Evolutionary conservation across 2,888 invertebrate genomes (phyloP).

Genomic region (Abrostola tripartita): DNA sequence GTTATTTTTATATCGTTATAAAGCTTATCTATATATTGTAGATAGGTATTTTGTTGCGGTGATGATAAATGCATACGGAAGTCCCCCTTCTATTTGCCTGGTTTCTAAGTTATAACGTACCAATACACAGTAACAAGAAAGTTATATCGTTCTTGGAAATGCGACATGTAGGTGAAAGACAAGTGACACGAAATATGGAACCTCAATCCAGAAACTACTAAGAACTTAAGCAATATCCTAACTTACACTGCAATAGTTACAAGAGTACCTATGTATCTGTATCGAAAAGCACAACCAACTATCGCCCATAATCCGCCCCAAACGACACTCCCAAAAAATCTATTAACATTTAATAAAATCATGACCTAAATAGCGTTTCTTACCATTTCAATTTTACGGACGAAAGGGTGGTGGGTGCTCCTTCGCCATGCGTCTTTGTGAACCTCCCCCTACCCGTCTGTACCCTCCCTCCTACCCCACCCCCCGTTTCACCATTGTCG

Average conservation of each 20-base stretch:
- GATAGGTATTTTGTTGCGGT: no score
- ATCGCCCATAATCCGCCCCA: conserved; percentile 33
- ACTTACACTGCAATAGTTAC: conserved; percentile 5
- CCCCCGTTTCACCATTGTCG: conserved; percentile 82
- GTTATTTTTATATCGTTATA: background rate
- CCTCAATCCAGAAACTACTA: conserved; percentile 16
- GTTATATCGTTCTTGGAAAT: background rate
- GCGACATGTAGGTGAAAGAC: background rate
- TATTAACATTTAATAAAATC: conserved; percentile 87
- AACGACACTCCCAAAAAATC: conserved; percentile 67
- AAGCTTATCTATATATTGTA: no score
- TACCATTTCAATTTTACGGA: conserved; percentile 88
- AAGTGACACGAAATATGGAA: background rate
- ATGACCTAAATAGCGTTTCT: conserved; percentile 87
- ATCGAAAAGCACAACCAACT: conserved; percentile 33
- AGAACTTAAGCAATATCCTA: conserved; percentile 34
- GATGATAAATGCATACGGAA: no score
- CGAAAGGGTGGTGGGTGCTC: conserved; percentile 83
- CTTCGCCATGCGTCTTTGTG: conserved; percentile 83
- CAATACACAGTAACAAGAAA: background rate
- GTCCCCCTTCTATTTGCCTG: background rate
- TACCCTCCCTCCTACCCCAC: conserved; percentile 40
- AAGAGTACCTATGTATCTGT: conserved; percentile 12
- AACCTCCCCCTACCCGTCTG: conserved; percentile 61
- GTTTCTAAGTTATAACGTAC: background rate